Percentiles rank a stretch among this genome's conserved stretches.
phyloP scores from a whole-genome alignment of 1,140 invertebrate genomes.

The Neodiprion virginianus region DNA sequence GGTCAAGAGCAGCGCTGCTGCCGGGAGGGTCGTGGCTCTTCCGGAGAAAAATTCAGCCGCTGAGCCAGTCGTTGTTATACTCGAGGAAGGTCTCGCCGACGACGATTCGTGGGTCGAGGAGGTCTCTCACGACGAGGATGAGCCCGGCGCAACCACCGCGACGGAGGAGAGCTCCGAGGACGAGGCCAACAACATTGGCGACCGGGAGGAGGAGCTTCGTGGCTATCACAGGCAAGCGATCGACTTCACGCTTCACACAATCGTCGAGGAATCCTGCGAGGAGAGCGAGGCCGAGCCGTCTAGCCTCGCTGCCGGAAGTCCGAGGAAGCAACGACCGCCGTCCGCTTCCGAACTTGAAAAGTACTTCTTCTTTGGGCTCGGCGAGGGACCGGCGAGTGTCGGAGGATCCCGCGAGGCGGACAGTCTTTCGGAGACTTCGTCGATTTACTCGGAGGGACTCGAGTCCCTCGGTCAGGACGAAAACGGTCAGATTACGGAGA shows the following conservation, averaged over 20 bases:
- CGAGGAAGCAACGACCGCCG: slow-evolving; percentile 66
- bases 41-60: slow-evolving; percentile 69
- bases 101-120: slow-evolving; percentile 90
- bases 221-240: slow-evolving; percentile 82
- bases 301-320: slow-evolving; percentile 51
- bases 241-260: slow-evolving; percentile 91
- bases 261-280: slow-evolving; percentile 92
- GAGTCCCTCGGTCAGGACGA: slow-evolving; percentile 71
- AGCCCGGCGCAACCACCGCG: slow-evolving; percentile 58
- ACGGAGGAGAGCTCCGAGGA: slow-evolving; percentile 66
- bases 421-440: slow-evolving; percentile 85
- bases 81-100: slow-evolving; percentile 84
- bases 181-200: slow-evolving; percentile 57
- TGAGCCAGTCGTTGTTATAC: slow-evolving; percentile 65
- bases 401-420: slow-evolving; percentile 66
- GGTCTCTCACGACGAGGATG: slow-evolving; percentile 77
- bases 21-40: slow-evolving; percentile 46
- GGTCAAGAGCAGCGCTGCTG: slow-evolving; percentile 41
- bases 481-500: slow-evolving; percentile 51
- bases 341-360: slow-evolving; percentile 87
- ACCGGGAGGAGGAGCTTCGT: slow-evolving; percentile 80
- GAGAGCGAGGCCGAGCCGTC: slow-evolving; percentile 81
- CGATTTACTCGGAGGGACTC: slow-evolving; percentile 82
- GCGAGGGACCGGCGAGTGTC: slow-evolving; percentile 62
- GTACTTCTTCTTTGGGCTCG: slow-evolving; percentile 88